Percentiles rank a stretch among this genome's conserved stretches.
Conservation (phyloP, 2,797 vertebrate genomes). For the Oreochromis grahami region DNA sequence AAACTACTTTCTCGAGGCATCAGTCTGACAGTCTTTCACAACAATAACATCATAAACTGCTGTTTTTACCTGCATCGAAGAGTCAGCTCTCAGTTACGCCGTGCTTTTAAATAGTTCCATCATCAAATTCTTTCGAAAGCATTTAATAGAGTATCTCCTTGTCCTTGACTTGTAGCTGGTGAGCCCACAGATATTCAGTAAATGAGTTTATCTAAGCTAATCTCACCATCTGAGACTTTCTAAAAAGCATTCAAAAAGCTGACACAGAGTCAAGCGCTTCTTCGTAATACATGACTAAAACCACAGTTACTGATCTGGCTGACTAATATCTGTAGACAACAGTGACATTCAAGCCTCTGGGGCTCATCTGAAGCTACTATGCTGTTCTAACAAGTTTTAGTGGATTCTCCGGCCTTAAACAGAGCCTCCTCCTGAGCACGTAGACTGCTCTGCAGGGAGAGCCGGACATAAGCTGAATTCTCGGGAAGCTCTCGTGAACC, state of each 20-base stretch:
- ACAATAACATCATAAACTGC: neutral
- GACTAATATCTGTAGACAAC: neutral
- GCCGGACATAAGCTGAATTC: constrained; percentile 34
- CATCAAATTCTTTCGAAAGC: neutral
- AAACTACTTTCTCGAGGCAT: neutral
- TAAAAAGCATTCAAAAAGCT: neutral
- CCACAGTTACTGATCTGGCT: neutral
- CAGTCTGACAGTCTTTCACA: neutral
- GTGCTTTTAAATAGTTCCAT: neutral
- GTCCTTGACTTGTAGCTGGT: neutral
- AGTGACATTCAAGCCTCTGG: neutral
- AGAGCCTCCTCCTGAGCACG: neutral
- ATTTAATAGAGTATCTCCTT: neutral
- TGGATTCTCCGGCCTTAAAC: neutral
- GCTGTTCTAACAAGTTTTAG: neutral
- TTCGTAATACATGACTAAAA: neutral
- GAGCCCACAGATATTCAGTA: constrained; percentile 1
- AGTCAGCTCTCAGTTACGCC: neutral
- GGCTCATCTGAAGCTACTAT: neutral
- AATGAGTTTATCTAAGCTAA: constrained; percentile 17
- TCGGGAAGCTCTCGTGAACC: constrained; percentile 22
- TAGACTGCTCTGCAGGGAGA: neutral
- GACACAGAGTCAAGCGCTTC: neutral
- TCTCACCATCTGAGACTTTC: neutral
- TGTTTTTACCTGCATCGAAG: neutral